A percentile compares a stretch with the other conserved stretches of the same genome.
These are phyloP conservation scores for Sanderia malayensis DNA, from an alignment of 30 jellyfish, hydroid and myxozoan species.

Conservation along the genomic window DNA sequence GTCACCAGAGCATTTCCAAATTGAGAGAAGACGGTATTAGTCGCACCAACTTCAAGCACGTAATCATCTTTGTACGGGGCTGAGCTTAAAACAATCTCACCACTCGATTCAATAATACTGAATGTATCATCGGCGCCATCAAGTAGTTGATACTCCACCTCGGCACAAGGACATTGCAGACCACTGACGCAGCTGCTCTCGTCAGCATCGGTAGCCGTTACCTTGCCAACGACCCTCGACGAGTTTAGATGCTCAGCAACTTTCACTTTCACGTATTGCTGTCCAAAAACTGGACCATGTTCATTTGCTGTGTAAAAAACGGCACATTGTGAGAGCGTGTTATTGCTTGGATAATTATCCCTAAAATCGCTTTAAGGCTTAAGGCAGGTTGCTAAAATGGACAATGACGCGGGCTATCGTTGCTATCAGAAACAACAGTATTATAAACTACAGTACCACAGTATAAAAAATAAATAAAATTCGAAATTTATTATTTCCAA, in stretches of 20 bases:
- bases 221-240: constrained; percentile 25
- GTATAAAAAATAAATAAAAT: too few species aligned
- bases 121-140: constrained; percentile 55
- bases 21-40: background rate
- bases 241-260: background rate
- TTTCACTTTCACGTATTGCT: constrained; percentile 3
- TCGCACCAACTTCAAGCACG: constrained; percentile 41
- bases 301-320: constrained; percentile 8
- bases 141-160: constrained; percentile 9
- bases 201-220: constrained; percentile 46
- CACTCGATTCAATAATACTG: constrained; percentile 8
- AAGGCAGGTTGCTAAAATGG: too few species aligned
- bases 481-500: too few species aligned
- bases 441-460: too few species aligned
- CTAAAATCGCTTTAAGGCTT: too few species aligned
- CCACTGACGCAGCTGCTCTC: constrained; percentile 18
- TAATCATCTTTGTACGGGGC: constrained; percentile 46
- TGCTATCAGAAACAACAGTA: too few species aligned
- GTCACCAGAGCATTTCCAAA: background rate
- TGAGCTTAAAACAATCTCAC: constrained; percentile 31
- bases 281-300: constrained; percentile 15
- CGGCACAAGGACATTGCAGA: constrained; percentile 62
- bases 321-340: too few species aligned
- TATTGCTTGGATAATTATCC: too few species aligned
- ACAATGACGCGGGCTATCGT: too few species aligned